phyloP scores from a whole-genome alignment of 1,140 invertebrate species.

The Apolygus lucorum region DNA sequence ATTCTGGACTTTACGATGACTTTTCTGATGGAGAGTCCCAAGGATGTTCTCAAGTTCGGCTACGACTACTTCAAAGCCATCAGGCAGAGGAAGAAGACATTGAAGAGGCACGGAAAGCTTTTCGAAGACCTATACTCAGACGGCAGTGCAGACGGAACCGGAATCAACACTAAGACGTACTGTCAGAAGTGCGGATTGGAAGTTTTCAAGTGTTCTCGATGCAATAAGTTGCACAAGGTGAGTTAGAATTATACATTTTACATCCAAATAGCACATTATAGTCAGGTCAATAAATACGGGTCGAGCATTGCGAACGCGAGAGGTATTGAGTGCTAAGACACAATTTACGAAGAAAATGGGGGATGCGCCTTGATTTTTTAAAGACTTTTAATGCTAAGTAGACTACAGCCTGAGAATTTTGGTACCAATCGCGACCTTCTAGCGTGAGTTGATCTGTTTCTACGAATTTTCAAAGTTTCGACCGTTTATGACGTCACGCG shows the following conservation, averaged over 20 bases:
- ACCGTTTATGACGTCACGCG: too few species aligned
- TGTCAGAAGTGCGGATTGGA: neutral
- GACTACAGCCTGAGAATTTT: too few species aligned
- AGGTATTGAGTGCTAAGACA: too few species aligned
- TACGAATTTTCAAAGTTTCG: too few species aligned
- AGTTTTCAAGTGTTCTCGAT: neutral
- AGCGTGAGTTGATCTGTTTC: too few species aligned
- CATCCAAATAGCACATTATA: too few species aligned
- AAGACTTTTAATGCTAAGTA: too few species aligned
- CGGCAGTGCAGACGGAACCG: neutral
- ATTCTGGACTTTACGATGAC: neutral
- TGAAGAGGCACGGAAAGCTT: neutral
- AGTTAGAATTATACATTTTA: neutral
- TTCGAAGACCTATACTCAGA: neutral
- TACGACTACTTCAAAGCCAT: conserved; percentile 1
- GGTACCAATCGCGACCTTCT: too few species aligned
- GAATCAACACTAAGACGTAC: neutral
- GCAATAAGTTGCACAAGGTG: neutral
- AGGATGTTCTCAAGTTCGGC: neutral
- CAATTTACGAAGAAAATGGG: too few species aligned
- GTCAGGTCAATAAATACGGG: too few species aligned
- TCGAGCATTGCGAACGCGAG: too few species aligned
- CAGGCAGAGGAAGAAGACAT: neutral
- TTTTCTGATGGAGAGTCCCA: neutral
- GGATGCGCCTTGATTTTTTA: too few species aligned